Evolutionary conservation across 2,113 vertebrate species (phyloP).

Genomic region (Irena cyanogastra): DNA sequence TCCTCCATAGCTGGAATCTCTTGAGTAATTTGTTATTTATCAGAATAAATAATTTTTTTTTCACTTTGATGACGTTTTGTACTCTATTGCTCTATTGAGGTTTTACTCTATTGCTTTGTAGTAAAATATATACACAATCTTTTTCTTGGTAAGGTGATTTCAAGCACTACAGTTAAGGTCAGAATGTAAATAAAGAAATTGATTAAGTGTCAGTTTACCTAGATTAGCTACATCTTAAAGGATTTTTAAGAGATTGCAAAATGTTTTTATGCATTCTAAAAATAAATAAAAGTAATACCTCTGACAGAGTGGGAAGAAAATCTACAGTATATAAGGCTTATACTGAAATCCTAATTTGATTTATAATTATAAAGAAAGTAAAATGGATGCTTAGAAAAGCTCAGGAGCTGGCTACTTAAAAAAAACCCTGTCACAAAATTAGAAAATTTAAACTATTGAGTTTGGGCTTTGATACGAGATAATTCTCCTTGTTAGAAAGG

Average conservation of each 20-base stretch:
- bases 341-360: neutral
- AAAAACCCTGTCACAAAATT: neutral
- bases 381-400: neutral
- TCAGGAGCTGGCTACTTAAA: neutral
- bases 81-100: neutral
- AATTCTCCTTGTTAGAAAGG: neutral
- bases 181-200: conserved; percentile 32
- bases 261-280: neutral
- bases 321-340: neutral
- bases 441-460: neutral
- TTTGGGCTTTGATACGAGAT: neutral
- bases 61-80: neutral
- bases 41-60: neutral
- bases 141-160: neutral
- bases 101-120: neutral
- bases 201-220: conserved; percentile 21
- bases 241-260: neutral
- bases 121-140: neutral
- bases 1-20: neutral
- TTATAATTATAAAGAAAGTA: neutral
- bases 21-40: neutral
- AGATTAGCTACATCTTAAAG: neutral
- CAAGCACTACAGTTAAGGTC: neutral
- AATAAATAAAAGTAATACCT: neutral
- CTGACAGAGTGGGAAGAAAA: neutral